Conservation (phyloP, 2,888 invertebrate genomes). For the Stenolophus ochropezus region DNA sequence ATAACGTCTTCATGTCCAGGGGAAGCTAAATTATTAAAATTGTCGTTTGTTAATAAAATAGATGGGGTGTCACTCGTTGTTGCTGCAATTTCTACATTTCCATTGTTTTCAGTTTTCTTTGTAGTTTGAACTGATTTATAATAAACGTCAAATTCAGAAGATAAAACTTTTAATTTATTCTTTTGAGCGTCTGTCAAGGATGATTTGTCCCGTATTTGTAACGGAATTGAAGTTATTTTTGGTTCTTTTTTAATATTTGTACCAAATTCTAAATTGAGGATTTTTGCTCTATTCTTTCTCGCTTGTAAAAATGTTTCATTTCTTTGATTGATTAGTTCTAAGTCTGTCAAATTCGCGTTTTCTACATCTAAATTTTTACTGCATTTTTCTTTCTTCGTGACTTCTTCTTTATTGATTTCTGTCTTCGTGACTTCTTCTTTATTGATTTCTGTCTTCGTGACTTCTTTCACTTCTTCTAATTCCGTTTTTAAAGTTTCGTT, state of each 20-base stretch:
- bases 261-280: slow-evolving; percentile 71
- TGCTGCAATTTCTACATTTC: background rate
- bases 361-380: slow-evolving; percentile 70
- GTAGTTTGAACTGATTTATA: slow-evolving; percentile 60
- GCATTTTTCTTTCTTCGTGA: slow-evolving; percentile 62
- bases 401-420: too few species aligned
- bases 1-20: slow-evolving; percentile 58
- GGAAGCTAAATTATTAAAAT: slow-evolving; percentile 46
- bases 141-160: slow-evolving; percentile 77
- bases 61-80: slow-evolving; percentile 2
- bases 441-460: too few species aligned
- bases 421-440: too few species aligned
- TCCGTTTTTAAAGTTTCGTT: slow-evolving; percentile 37
- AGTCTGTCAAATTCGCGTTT: slow-evolving; percentile 72
- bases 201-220: slow-evolving; percentile 65
- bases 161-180: slow-evolving; percentile 78
- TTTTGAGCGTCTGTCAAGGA: slow-evolving; percentile 77
- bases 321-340: slow-evolving; percentile 65
- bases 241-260: slow-evolving; percentile 69
- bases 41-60: slow-evolving; percentile 35
- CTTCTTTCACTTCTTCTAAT: slow-evolving; percentile 37
- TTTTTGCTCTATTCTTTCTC: slow-evolving; percentile 74
- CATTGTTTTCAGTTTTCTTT: slow-evolving; percentile 16
- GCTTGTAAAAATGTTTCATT: slow-evolving; percentile 73
- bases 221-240: slow-evolving; percentile 64